Percentiles rank a stretch among this genome's conserved stretches.
phyloP scores from a whole-genome alignment of 2,888 invertebrate genomes.

The Synanthedon formicaeformis region DNA sequence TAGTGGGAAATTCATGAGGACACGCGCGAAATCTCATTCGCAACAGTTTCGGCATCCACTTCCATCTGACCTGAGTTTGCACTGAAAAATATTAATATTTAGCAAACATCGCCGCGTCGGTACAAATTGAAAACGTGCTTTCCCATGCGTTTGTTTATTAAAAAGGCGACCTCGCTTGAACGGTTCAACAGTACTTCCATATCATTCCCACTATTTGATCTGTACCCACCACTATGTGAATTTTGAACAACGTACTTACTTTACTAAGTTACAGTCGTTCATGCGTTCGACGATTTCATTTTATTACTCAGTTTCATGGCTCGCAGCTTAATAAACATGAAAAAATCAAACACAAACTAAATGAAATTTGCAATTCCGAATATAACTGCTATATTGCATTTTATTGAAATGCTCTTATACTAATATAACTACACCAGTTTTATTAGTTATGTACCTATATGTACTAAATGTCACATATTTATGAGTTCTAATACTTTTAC shows the following conservation, averaged over 20 bases:
- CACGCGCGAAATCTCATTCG: not conserved
- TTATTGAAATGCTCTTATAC: too few species aligned
- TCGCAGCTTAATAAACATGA: too few species aligned
- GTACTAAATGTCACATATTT: too few species aligned
- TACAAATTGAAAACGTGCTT: constrained; percentile 9
- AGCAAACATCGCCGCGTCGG: constrained; percentile 7
- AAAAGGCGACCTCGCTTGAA: constrained; percentile 1
- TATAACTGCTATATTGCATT: too few species aligned
- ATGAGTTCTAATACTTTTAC: too few species aligned
- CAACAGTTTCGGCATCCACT: not conserved
- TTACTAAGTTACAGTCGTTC: not conserved
- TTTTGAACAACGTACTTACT: not conserved
- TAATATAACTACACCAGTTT: too few species aligned
- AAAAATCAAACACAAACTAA: too few species aligned
- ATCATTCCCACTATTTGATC: not conserved
- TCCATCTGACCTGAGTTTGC: constrained; percentile 1
- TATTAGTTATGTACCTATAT: too few species aligned
- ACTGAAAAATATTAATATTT: constrained; percentile 8
- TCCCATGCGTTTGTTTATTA: constrained; percentile 6
- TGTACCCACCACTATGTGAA: not conserved
- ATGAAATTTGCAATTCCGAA: too few species aligned
- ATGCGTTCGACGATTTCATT: not conserved
- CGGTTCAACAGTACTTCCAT: not conserved
- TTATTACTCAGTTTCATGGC: not conserved
- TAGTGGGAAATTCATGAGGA: not conserved